These are phyloP conservation scores for Leptobrachium ailaonicum DNA, from an alignment of 2,113 vertebrate species.

Conservation along the genomic window DNA sequence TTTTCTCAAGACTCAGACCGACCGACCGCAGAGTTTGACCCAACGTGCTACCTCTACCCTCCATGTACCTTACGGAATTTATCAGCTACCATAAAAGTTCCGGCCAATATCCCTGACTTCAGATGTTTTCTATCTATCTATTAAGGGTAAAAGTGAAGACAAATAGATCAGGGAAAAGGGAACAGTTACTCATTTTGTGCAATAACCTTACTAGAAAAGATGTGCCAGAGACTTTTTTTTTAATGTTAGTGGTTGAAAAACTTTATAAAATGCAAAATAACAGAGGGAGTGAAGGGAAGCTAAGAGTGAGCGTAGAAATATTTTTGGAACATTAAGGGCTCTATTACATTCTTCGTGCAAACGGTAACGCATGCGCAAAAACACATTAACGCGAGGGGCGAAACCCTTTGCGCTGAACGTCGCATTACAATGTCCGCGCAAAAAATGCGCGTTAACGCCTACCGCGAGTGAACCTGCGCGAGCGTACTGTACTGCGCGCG, in stretches of 20 bases:
- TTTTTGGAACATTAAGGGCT: no score
- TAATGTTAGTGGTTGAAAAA: neutral
- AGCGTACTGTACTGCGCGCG: no score
- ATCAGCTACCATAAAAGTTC: conserved; percentile 8
- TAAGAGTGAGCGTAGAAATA: no score
- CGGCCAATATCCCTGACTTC: conserved; percentile 4
- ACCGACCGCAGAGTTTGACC: conserved; percentile 21
- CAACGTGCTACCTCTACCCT: conserved; percentile 12
- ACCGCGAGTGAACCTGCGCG: no score
- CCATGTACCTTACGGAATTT: conserved; percentile 4
- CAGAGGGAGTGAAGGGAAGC: neutral
- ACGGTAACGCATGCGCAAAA: no score
- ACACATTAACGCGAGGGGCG: no score
- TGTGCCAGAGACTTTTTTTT: neutral
- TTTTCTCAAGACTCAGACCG: neutral
- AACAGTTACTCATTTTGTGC: neutral
- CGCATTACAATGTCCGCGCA: no score
- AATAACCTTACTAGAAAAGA: neutral
- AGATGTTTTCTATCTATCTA: conserved; percentile 9
- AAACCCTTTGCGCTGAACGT: no score
- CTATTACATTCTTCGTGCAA: no score
- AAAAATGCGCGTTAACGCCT: no score
- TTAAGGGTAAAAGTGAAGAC: neutral
- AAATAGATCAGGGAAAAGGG: conserved; percentile 6
- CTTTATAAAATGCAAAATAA: neutral